Evolutionary conservation across 2,888 invertebrate species (phyloP).

Genomic region (Cheilosia impressa): DNA sequence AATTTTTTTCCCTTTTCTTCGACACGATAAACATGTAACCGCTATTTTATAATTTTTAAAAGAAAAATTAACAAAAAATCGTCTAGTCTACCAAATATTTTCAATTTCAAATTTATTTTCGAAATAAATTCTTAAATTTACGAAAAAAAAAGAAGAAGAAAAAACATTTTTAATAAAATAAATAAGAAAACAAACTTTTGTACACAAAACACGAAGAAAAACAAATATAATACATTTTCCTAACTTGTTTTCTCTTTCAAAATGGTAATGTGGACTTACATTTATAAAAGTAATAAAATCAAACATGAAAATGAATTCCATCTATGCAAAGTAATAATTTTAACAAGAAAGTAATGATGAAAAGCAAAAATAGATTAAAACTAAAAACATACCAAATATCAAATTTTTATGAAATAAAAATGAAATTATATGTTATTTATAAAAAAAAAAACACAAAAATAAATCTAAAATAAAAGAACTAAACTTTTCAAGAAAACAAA

Average conservation of each 20-base stretch:
- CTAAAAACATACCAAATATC: constrained; percentile 73
- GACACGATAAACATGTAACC: constrained; percentile 33
- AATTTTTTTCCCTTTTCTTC: constrained; percentile 35
- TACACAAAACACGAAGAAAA: constrained; percentile 63
- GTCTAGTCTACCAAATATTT: constrained; percentile 73
- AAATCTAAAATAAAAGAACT: constrained; percentile 17
- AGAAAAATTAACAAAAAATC: constrained; percentile 32
- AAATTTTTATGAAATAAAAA: constrained; percentile 73
- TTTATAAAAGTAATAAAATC: constrained; percentile 22
- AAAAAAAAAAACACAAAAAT: constrained; percentile 34
- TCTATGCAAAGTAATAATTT: constrained; percentile 68
- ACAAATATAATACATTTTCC: constrained; percentile 54
- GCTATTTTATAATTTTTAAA: constrained; percentile 43
- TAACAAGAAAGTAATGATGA: constrained; percentile 40
- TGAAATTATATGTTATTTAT: constrained; percentile 74
- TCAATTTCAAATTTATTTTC: constrained; percentile 34
- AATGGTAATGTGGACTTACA: constrained; percentile 62
- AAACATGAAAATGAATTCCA: constrained; percentile 63
- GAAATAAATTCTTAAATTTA: constrained; percentile 52
- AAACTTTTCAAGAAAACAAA: constrained; percentile 68
- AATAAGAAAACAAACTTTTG: constrained; percentile 68
- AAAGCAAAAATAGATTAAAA: constrained; percentile 35
- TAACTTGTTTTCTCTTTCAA: constrained; percentile 64
- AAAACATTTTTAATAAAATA: constrained; percentile 30
- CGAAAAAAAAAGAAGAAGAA: constrained; percentile 38